Evolutionary conservation across 2,888 invertebrate species (phyloP), one percentile per base, ranked within the genome.

Genomic region (Peribatodes rhomboidaria): DNA sequence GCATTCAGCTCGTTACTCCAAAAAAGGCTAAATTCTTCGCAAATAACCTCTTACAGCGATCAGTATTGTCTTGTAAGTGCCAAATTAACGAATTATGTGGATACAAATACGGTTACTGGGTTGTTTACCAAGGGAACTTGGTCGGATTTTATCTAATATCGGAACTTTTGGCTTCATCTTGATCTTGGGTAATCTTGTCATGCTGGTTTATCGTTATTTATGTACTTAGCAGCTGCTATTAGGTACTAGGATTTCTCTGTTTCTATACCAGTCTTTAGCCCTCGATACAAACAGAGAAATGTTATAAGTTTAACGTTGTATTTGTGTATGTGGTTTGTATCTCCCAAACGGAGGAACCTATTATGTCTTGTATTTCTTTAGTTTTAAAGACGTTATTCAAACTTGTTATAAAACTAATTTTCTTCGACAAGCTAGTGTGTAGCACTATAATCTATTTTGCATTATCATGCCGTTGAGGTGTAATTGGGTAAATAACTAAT

Each of bases 1-100:
- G 20, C 33, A 14, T 22, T 44, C 11, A 37, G 16, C 39, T 61
- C 31, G 53, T 39, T 54, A 61, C 39, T 37, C 46, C 14, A 52
- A 53, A 50, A 58, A 58, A 49, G 47, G 16, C 37, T n/a, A 20
- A 37, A 62, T 58, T 57, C 46, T 52, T 52, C 31, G 37, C 22
- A 52, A 57, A 54, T 62, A 57, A 52, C 46, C 37, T 22, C 27
- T 62, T 14, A 49, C 37, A 44, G 20, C 20, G 50, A 41, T 56
- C 33, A 49, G 53, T 44, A 64, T 31, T 60, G 64, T 65, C 60
- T 67, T 27, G 59, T 50, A 50, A 67, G 65, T 46, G 59, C 54
- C 54, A 57, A 62, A 62, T 69, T 60, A 65, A 54, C 56, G 41
- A 65, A 65, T 65, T 54, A 49, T 52, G 14, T 46, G 37, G 35